A percentile compares a stretch with the other conserved stretches of the same genome.
These are phyloP conservation scores for Coreius guichenoti DNA, from an alignment of 2,797 vertebrate genomes.

Conservation along the genomic window DNA sequence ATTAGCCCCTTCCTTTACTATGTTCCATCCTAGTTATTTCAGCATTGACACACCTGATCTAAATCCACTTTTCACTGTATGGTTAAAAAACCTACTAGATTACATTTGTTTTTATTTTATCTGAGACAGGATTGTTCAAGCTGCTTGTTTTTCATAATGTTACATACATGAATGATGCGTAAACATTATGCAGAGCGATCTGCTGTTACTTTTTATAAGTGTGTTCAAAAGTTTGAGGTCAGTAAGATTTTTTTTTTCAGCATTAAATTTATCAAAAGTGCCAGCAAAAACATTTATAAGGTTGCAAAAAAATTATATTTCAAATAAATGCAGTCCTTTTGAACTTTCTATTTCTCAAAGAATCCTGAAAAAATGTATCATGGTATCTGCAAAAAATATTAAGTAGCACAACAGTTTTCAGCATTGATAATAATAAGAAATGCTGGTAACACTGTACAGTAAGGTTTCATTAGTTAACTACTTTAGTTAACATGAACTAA, in stretches of 20 bases:
- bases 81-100: neutral
- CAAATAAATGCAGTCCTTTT: neutral
- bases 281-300: neutral
- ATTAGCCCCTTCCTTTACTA: neutral
- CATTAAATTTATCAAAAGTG: neutral
- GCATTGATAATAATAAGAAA: neutral
- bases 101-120: neutral
- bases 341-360: neutral
- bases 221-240: neutral
- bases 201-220: neutral
- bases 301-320: neutral
- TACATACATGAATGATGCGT: neutral
- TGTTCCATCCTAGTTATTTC: slow-evolving; percentile 22
- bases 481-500: too few relatives aligned
- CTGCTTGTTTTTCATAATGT: neutral
- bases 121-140: neutral
- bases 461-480: too few relatives aligned
- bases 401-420: neutral
- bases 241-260: neutral
- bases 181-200: neutral
- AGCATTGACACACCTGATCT: neutral
- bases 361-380: neutral
- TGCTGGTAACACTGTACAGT: too few relatives aligned
- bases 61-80: slow-evolving; percentile 5
- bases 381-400: neutral